Evolutionary conservation across 2,888 invertebrate species (phyloP).

Genomic region (Meteorus colon): DNA sequence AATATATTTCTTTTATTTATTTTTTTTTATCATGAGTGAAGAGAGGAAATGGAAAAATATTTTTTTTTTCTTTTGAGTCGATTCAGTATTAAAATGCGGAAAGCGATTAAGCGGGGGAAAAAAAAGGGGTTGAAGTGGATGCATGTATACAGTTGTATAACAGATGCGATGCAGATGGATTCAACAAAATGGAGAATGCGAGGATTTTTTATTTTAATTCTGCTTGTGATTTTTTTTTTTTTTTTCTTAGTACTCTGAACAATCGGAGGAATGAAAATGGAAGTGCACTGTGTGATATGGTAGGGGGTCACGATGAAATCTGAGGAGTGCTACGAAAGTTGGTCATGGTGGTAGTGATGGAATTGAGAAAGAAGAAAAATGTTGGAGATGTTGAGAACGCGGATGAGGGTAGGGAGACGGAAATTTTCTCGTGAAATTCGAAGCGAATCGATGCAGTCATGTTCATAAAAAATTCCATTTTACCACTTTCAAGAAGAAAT

Average conservation of each 20-base stretch:
- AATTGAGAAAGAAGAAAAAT: not conserved
- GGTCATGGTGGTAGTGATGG: not conserved
- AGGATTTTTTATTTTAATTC: not conserved
- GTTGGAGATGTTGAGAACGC: not conserved
- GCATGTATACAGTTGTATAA: conserved; percentile 6
- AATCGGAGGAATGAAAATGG: not conserved
- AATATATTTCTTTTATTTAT: not conserved
- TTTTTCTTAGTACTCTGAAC: not conserved
- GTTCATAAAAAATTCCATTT: conserved; percentile 7
- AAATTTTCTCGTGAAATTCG: not conserved
- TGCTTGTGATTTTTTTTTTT: not conserved
- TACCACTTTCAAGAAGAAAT: conserved; percentile 1
- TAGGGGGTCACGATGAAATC: not conserved
- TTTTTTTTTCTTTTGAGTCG: not conserved
- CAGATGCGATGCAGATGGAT: conserved; percentile 7
- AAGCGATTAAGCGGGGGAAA: not conserved
- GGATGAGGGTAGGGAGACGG: not conserved
- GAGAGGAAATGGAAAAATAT: not conserved
- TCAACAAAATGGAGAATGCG: conserved; percentile 1
- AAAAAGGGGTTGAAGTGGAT: not conserved
- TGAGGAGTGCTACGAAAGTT: not conserved
- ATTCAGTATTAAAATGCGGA: conserved; percentile 5
- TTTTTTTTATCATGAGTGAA: not conserved
- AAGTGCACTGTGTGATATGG: not conserved
- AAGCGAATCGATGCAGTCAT: not conserved